A percentile compares a stretch with the other conserved stretches of the same genome.
Conservation (phyloP, 2,888 invertebrate species). For the Lasioglossum figueresi region DNA sequence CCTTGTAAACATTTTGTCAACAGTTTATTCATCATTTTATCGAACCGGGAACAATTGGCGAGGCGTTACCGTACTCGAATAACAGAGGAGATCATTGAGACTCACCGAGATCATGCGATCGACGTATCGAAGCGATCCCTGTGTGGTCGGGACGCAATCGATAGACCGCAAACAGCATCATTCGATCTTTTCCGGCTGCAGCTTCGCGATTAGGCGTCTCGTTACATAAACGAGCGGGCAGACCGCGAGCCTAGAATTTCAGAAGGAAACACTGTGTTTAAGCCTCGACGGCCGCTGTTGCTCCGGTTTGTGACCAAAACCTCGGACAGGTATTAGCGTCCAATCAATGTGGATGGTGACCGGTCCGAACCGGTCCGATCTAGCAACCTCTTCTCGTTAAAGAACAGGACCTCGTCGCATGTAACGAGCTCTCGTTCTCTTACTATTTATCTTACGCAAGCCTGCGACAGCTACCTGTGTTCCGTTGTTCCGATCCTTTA, state of each 20-base stretch:
- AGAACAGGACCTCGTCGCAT: constrained; percentile 47
- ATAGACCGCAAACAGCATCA: constrained; percentile 34
- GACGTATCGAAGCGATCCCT: background rate
- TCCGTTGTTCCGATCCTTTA: constrained; percentile 42
- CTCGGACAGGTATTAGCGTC: constrained; percentile 43
- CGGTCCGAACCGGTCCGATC: constrained; percentile 20
- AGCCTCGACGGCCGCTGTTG: background rate
- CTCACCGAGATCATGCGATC: background rate
- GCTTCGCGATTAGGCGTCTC: constrained; percentile 21
- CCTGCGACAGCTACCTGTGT: constrained; percentile 17
- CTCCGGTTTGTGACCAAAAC: constrained; percentile 49
- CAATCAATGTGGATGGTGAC: constrained; percentile 40
- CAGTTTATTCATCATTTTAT: background rate
- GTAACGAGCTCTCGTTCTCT: constrained; percentile 48
- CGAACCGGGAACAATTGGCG: background rate
- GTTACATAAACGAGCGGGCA: constrained; percentile 49
- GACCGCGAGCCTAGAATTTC: constrained; percentile 50
- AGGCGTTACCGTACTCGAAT: background rate
- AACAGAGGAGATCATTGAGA: background rate
- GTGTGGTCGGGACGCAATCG: constrained; percentile 14
- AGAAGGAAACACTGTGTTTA: constrained; percentile 54
- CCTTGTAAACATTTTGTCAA: no score
- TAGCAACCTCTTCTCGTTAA: constrained; percentile 48
- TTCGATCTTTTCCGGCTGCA: constrained; percentile 38
- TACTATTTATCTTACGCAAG: constrained; percentile 54